Evolutionary conservation across 2,113 vertebrate species (phyloP).

Genomic region (Oryzias javanicus): DNA sequence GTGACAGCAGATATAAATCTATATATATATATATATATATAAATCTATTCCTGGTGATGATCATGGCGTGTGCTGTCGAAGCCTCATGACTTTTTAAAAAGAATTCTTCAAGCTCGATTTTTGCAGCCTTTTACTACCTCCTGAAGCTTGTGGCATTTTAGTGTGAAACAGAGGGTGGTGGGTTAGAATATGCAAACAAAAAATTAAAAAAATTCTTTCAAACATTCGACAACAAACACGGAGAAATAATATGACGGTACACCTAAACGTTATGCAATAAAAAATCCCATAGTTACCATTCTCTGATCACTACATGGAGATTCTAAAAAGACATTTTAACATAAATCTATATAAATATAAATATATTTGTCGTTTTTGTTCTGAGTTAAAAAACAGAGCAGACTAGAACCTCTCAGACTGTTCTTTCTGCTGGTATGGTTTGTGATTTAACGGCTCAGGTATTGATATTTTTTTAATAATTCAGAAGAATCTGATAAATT

Average conservation of each 20-base stretch:
- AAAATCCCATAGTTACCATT: conserved; percentile 60
- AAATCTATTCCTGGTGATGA: conserved; percentile 28
- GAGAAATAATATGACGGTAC: conserved; percentile 67
- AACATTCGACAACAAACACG: conserved; percentile 66
- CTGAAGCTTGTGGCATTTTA: conserved; percentile 56
- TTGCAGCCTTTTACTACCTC: conserved; percentile 76
- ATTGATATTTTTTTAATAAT: conserved; percentile 78
- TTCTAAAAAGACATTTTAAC: conserved; percentile 62
- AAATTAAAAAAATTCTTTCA: conserved; percentile 50
- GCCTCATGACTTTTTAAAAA: conserved; percentile 19
- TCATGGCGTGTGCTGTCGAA: conserved; percentile 37
- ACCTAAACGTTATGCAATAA: conserved; percentile 77
- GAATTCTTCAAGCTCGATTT: conserved; percentile 41
- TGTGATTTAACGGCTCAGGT: conserved; percentile 92
- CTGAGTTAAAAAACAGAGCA: conserved; percentile 35
- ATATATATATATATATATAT: conserved; percentile 2
- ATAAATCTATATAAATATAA: conserved; percentile 60
- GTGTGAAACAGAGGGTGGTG: conserved; percentile 37
- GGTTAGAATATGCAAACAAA: conserved; percentile 69
- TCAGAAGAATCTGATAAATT: conserved; percentile 41
- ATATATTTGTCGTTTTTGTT: conserved; percentile 66
- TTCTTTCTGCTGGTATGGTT: conserved; percentile 88
- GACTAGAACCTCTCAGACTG: conserved; percentile 60
- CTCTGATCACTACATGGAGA: conserved; percentile 62
- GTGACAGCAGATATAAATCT: conserved; percentile 19